phyloP scores from a whole-genome alignment of 1,140 invertebrate species.

The Apis dorsata region DNA sequence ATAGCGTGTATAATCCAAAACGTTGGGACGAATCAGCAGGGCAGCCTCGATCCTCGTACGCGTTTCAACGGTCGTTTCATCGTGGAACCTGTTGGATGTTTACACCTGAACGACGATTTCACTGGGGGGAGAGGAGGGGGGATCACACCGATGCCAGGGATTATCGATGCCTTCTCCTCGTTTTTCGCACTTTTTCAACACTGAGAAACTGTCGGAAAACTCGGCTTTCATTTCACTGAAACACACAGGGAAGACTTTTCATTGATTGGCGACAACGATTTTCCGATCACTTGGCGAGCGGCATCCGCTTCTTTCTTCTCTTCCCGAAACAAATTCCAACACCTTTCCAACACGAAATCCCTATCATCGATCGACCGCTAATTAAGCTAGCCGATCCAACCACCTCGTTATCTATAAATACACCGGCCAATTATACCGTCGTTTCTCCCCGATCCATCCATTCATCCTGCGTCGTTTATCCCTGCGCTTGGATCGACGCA shows the following conservation, averaged over 20 bases:
- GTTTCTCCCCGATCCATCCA: neutral
- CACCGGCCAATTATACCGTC: slow-evolving; percentile 17
- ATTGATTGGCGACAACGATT: neutral
- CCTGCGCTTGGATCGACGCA: neutral
- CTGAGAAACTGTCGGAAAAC: slow-evolving; percentile 17
- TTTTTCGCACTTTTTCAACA: slow-evolving; percentile 14
- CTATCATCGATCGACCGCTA: neutral
- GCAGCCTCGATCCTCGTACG: neutral
- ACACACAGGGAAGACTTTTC: neutral
- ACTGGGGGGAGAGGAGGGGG: neutral
- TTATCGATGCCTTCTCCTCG: neutral
- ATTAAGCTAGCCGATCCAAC: slow-evolving; percentile 17
- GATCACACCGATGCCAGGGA: neutral
- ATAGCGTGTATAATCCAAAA: slow-evolving; percentile 55
- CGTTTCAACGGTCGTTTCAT: neutral
- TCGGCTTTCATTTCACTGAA: slow-evolving; percentile 12
- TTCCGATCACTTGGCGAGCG: slow-evolving; percentile 1
- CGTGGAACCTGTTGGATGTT: slow-evolving; percentile 28
- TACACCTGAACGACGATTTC: slow-evolving; percentile 31
- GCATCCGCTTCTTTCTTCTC: neutral
- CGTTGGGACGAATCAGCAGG: slow-evolving; percentile 12
- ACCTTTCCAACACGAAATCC: neutral
- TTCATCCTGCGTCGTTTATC: neutral
- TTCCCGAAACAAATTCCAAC: slow-evolving; percentile 1
- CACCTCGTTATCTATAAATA: slow-evolving; percentile 22